Evolutionary conservation across 2,113 vertebrate genomes (phyloP).

Genomic region (Chionomys nivalis): DNA sequence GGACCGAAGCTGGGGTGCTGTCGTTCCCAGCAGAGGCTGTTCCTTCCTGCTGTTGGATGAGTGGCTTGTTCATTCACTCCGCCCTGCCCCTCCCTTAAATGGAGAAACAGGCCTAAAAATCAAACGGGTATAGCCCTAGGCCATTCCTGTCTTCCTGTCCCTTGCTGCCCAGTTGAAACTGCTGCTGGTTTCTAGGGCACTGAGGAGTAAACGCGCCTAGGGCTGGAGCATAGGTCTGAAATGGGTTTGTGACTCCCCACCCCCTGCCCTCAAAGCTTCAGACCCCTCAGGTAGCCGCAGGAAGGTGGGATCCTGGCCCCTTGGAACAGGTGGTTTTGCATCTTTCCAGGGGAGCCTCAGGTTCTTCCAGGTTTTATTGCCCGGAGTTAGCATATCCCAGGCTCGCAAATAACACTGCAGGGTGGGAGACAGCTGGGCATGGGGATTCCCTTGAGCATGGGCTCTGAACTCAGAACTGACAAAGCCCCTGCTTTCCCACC

Average conservation of each 20-base stretch:
- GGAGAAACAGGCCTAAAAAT: constrained; percentile 74
- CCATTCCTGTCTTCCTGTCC: constrained; percentile 74
- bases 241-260: constrained; percentile 73
- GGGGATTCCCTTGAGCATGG: constrained; percentile 59
- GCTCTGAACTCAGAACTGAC: constrained; percentile 78
- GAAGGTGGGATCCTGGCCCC: constrained; percentile 68
- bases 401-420: constrained; percentile 79
- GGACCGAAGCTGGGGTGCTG: constrained; percentile 11
- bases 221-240: constrained; percentile 72
- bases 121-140: constrained; percentile 81
- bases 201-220: constrained; percentile 72
- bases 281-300: constrained; percentile 81
- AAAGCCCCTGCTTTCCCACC: constrained; percentile 77
- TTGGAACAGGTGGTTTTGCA: constrained; percentile 72
- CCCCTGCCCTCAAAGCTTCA: constrained; percentile 80
- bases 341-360: constrained; percentile 74
- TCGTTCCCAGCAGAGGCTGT: constrained; percentile 53
- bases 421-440: constrained; percentile 78
- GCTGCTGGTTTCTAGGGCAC: constrained; percentile 68
- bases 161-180: constrained; percentile 54
- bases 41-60: constrained; percentile 60
- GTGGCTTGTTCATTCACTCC: constrained; percentile 57
- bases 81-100: constrained; percentile 10
- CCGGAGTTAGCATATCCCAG: constrained; percentile 67
- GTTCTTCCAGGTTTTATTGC: constrained; percentile 75